These are phyloP conservation scores for Leucophora obtusa DNA, from an alignment of 2,888 invertebrate genomes.

Conservation along the genomic window DNA sequence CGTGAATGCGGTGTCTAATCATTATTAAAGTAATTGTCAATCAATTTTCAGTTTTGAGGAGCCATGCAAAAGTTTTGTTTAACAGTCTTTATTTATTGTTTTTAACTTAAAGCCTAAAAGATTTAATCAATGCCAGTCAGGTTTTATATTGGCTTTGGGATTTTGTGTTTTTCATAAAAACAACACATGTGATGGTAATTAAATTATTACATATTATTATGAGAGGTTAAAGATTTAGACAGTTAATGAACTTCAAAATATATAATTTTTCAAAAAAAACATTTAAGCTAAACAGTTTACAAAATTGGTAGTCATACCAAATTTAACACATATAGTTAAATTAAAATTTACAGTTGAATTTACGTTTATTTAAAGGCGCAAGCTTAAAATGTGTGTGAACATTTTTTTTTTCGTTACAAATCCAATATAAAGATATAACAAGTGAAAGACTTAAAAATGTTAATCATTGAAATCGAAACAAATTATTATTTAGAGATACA, in stretches of 20 bases:
- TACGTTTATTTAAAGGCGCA: too few relatives aligned
- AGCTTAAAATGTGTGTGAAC: too few relatives aligned
- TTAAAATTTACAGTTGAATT: too few relatives aligned
- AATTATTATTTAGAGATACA: too few relatives aligned
- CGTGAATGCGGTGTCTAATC: background rate
- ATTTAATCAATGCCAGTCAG: slow-evolving; percentile 54
- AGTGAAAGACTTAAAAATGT: too few relatives aligned
- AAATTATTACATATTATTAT: slow-evolving; percentile 33
- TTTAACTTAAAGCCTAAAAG: slow-evolving; percentile 28
- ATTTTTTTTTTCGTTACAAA: too few relatives aligned
- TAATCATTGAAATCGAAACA: too few relatives aligned
- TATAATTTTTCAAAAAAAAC: slow-evolving; percentile 14
- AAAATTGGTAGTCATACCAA: background rate
- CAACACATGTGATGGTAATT: slow-evolving; percentile 43
- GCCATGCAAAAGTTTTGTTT: slow-evolving; percentile 24
- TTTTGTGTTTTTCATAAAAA: background rate
- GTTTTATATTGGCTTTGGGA: slow-evolving; percentile 41
- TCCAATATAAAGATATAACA: too few relatives aligned
- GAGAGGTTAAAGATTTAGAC: slow-evolving; percentile 27
- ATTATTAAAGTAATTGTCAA: slow-evolving; percentile 62
- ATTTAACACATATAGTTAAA: background rate
- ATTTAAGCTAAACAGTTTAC: background rate
- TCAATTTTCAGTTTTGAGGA: slow-evolving; percentile 34
- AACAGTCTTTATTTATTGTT: slow-evolving; percentile 1
- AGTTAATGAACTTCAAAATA: slow-evolving; percentile 58